Conservation (phyloP, 2,113 vertebrate genomes). For the Trogon surrucura region DNA sequence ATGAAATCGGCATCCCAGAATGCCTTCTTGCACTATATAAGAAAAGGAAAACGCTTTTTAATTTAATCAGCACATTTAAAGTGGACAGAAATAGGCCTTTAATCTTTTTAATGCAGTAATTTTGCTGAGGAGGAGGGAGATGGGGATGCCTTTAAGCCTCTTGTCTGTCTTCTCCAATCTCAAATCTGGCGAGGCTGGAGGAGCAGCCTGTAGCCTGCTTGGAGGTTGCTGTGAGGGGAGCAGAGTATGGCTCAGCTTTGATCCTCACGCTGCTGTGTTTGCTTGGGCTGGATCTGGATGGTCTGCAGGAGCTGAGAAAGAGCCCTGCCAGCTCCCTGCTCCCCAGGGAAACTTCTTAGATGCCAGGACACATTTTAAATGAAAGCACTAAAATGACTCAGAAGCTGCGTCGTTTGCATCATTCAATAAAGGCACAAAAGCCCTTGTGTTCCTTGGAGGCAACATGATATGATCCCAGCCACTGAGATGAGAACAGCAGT, state of each 20-base stretch:
- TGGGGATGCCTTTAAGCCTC: neutral
- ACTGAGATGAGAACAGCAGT: fast-evolving
- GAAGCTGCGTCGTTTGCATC: fast-evolving
- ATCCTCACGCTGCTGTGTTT: fast-evolving
- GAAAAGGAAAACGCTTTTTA: neutral
- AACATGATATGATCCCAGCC: fast-evolving
- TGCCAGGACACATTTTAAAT: neutral
- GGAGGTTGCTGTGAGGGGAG: neutral
- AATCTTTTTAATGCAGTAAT: neutral
- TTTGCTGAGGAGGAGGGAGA: neutral
- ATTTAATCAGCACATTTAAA: slow-evolving; percentile 10
- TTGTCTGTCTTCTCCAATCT: neutral
- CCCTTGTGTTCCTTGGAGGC: neutral
- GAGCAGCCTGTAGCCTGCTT: neutral
- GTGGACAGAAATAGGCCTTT: neutral
- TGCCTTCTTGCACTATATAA: neutral
- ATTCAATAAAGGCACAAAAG: fast-evolving
- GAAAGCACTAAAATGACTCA: fast-evolving
- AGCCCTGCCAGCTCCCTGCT: neutral
- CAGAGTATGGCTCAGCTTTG: fast-evolving
- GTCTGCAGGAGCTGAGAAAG: neutral
- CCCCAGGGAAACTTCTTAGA: neutral
- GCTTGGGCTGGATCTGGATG: neutral
- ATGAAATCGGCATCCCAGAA: fast-evolving
- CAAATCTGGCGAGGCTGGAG: fast-evolving